Evolutionary conservation across 1,140 invertebrate genomes (phyloP).

Genomic region (Cheumatopsyche charites): DNA sequence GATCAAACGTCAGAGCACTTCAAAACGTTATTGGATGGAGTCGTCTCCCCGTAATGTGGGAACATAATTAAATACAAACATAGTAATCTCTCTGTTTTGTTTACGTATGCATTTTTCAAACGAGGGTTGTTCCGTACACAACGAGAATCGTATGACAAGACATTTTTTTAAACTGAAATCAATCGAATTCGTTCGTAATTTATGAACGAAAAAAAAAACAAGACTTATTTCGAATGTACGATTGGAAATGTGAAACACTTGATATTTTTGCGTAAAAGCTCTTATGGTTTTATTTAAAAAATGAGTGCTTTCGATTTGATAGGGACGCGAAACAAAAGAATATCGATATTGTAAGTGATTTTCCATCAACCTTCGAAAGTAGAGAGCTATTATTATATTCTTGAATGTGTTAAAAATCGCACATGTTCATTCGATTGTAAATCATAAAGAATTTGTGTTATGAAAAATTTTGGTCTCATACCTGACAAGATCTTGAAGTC

Average conservation of each 20-base stretch:
- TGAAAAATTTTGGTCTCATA: constrained; percentile 48
- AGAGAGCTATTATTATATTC: neutral
- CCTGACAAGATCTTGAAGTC: constrained; percentile 60
- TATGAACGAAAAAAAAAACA: too few relatives aligned
- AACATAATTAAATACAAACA: constrained; percentile 55
- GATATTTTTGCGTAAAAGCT: too few relatives aligned
- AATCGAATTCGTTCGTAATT: too few relatives aligned
- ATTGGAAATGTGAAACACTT: too few relatives aligned
- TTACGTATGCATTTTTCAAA: constrained; percentile 23
- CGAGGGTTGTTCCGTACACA: constrained; percentile 3
- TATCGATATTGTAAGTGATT: neutral
- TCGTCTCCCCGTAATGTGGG: constrained; percentile 40
- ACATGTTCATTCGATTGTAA: neutral
- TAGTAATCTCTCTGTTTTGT: constrained; percentile 52
- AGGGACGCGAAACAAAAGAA: neutral
- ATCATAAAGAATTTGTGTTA: neutral
- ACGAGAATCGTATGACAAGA: constrained; percentile 31
- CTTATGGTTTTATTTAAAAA: too few relatives aligned
- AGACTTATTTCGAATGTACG: too few relatives aligned
- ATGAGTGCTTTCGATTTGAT: neutral
- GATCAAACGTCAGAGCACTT: constrained; percentile 35
- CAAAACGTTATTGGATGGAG: constrained; percentile 40
- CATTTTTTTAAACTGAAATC: neutral
- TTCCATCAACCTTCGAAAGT: constrained; percentile 13
- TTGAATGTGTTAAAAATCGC: too few relatives aligned